Percentiles rank a stretch among this genome's conserved stretches.
phyloP scores from a whole-genome alignment of 2,888 invertebrate species.

The Magallana nippona region DNA sequence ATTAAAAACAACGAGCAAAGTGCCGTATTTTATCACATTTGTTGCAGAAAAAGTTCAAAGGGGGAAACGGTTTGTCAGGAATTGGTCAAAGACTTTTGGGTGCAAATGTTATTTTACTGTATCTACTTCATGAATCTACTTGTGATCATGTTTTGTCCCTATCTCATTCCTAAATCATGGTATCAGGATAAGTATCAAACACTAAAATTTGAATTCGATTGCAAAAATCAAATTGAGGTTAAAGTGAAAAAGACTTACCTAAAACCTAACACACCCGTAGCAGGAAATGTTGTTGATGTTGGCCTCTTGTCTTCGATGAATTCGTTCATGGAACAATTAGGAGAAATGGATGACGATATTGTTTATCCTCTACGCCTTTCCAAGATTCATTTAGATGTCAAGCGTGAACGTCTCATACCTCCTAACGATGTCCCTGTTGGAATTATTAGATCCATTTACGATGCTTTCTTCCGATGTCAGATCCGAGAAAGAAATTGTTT shows the following conservation, averaged over 20 bases:
- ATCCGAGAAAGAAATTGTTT: conserved; percentile 67
- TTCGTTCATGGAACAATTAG: conserved; percentile 49
- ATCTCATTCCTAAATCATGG: conserved; percentile 64
- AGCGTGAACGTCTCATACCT: conserved; percentile 61
- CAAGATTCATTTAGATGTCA: conserved; percentile 60
- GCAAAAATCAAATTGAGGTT: conserved; percentile 23
- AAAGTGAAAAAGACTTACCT: conserved; percentile 23
- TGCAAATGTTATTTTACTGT: conserved; percentile 61
- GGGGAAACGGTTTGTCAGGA: conserved; percentile 45
- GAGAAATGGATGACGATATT: conserved; percentile 46
- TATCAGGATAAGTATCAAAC: conserved; percentile 55
- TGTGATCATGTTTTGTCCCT: conserved; percentile 69
- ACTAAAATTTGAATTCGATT: conserved; percentile 44
- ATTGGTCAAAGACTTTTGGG: conserved; percentile 60
- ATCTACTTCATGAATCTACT: conserved; percentile 66
- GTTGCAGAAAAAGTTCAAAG: conserved; percentile 39
- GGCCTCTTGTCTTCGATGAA: conserved; percentile 43
- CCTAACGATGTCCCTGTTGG: conserved; percentile 66
- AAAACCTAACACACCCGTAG: background rate
- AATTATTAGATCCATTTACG: conserved; percentile 62
- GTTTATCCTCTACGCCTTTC: conserved; percentile 53
- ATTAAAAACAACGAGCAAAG: conserved; percentile 45
- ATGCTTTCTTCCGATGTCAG: conserved; percentile 69
- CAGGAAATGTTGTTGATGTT: conserved; percentile 41
- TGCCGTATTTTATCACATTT: conserved; percentile 48